A percentile compares a stretch with the other conserved stretches of the same genome.
These are phyloP conservation scores for Cylas formicarius DNA, from an alignment of 1,140 invertebrate genomes.

Conservation along the genomic window DNA sequence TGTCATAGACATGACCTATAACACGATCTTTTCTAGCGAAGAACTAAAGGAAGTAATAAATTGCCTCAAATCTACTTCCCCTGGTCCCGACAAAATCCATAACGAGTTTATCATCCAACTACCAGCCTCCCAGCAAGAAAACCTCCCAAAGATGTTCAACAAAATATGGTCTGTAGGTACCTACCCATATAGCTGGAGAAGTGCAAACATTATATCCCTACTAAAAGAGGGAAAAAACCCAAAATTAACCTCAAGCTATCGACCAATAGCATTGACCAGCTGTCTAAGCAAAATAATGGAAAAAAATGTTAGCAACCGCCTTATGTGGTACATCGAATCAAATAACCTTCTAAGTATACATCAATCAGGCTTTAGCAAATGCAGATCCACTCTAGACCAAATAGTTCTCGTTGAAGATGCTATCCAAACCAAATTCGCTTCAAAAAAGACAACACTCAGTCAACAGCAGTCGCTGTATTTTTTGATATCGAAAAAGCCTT, in stretches of 20 bases:
- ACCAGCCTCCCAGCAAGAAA: background rate
- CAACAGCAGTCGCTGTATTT: slow-evolving; percentile 13
- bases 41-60: too few relatives aligned
- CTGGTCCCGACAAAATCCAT: slow-evolving; percentile 9
- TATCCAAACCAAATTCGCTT: slow-evolving; percentile 9
- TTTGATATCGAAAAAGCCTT: slow-evolving; percentile 22
- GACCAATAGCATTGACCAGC: slow-evolving; percentile 11
- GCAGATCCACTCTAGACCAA: too few relatives aligned
- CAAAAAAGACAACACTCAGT: slow-evolving; percentile 7
- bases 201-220: slow-evolving; percentile 13
- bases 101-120: slow-evolving; percentile 1
- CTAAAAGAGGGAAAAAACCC: slow-evolving; percentile 7
- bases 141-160: slow-evolving; percentile 4
- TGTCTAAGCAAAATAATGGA: slow-evolving; percentile 16
- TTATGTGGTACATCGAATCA: slow-evolving; percentile 10
- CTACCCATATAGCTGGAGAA: slow-evolving; percentile 4
- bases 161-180: background rate
- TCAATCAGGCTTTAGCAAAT: too few relatives aligned
- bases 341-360: too few relatives aligned
- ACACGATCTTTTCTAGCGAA: too few relatives aligned
- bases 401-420: slow-evolving; percentile 9
- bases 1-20: too few relatives aligned
- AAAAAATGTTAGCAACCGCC: slow-evolving; percentile 12
- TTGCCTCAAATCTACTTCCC: too few relatives aligned
- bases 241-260: slow-evolving; percentile 1